Evolutionary conservation across 2,113 vertebrate genomes (phyloP), one percentile per base, ranked within the genome.

Genomic region (Motacilla alba): DNA sequence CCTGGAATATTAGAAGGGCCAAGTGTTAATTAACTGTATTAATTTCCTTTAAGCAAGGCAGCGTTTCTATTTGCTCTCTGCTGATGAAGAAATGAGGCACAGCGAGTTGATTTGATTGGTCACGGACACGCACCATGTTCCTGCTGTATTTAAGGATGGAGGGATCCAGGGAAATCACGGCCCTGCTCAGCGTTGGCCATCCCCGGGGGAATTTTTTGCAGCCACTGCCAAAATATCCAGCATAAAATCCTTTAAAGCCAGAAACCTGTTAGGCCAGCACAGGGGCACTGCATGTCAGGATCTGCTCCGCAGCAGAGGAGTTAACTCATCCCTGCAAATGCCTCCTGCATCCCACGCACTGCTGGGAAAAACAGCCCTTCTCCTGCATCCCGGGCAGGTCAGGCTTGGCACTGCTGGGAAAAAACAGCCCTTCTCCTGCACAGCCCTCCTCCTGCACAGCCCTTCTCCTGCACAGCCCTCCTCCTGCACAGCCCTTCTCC

Each of bases 131-230:
- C 76, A 66, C 10, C 5, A 0, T 7, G 74, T 49, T 69, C 27
- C 53, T 53, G 66, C 47, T 28, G 4, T 59, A n/a, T 80, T 80
- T 90, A 67, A 56, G 44, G 66, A 37, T 18, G 24, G 14, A 37
- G 49, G 58, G 76, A 64, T 30, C 37, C 7, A 0, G 59, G 47
- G 83, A 49, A 85, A 58, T 63, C 33, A 5, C 1, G 1, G 76
- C 56, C 6, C 49, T 35, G 39, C 68, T 67, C 73, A 0, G 0
- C 0, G 0, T 12, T 56, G 53, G 41, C 76, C 67, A 59, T 63
- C 43, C 78, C 30, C 50, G 2, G 39, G 15, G 33, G 50, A 90
- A 85, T 19, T 35, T 35, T 35, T 35, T 24, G 20, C 64, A 69
- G 39, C 75, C 56, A 4, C 59, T 72, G 63, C 80, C 52, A 43